Evolutionary conservation across 2,113 vertebrate species (phyloP), one percentile per base, ranked within the genome.

Genomic region (Stegastes partitus): DNA sequence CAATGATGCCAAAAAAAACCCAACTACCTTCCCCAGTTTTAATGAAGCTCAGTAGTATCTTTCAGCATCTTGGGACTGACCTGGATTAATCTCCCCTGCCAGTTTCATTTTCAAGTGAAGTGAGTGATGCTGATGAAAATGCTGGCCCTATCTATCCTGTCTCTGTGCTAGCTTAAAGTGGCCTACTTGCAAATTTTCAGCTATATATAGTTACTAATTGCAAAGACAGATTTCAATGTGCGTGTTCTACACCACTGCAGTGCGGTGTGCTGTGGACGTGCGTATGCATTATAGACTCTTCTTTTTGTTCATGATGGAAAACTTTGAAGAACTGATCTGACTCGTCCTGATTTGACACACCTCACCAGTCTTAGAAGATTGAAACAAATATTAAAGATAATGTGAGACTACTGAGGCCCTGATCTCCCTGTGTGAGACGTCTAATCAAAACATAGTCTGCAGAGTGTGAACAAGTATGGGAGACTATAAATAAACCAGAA

Each of bases 401-500:
- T 61, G 15, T 67, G 44, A 2, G 14, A 80, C 51, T 67, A 21
- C 54, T 18, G 54, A 72, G 63, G 53, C 45, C 55, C 63, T 31
- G 69, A 84, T 76, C 74, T 83, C 68, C 22, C 28, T 25, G 31
- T 77, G 65, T 78, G 71, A 75, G 49, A 61, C 5, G 21, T 76
- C 66, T 83, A 74, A 86, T 89, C 74, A 82, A 84, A 87, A 87
- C 68, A 75, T 18, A 57, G 65, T 78, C 78, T 83, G 50, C 51
- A 77, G 77, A 65, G 68, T 71, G 70, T 54, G 89, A 84, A 68
- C 80, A 66, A 72, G 50, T 69, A 65, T n/a, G 7, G 44, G 53
- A 66, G 74, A 62, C 74, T 90, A 90, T 86, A 87, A 89, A 92
- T 90, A 90, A 86, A 83, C 80, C 71, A 83, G 62, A 86, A 83